These are phyloP conservation scores for Anguilla anguilla DNA, from an alignment of 2,797 vertebrate species.

Conservation along the genomic window DNA sequence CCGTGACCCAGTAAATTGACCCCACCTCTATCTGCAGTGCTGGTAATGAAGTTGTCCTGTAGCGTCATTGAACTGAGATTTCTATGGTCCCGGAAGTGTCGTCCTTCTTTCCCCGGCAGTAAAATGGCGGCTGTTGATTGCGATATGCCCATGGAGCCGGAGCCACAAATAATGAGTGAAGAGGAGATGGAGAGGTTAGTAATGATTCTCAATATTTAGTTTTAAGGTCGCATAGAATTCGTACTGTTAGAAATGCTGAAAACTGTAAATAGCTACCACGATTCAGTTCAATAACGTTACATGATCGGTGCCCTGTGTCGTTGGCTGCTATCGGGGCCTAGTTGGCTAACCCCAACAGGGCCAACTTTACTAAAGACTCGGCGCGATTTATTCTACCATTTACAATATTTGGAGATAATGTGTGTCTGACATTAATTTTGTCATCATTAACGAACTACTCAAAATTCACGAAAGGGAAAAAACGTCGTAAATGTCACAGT, in stretches of 20 bases:
- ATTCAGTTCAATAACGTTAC: not conserved
- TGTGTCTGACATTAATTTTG: not conserved
- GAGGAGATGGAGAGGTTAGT: slow-evolving; percentile 75
- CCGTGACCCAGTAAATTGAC: too few relatives aligned
- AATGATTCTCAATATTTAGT: not conserved
- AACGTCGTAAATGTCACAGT: not conserved
- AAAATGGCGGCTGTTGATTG: slow-evolving; percentile 91
- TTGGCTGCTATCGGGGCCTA: slow-evolving; percentile 15
- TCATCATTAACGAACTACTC: not conserved
- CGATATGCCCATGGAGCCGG: slow-evolving; percentile 86
- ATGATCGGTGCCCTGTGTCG: not conserved
- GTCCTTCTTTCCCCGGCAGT: slow-evolving; percentile 44
- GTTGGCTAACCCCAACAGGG: not conserved
- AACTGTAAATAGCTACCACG: not conserved
- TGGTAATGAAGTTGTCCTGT: too few relatives aligned
- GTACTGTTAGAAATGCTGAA: not conserved
- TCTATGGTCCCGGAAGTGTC: slow-evolving; percentile 61
- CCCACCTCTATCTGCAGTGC: too few relatives aligned
- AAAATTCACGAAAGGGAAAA: not conserved
- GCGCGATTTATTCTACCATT: not conserved
- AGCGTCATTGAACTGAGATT: not conserved
- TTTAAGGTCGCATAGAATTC: not conserved
- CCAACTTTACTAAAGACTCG: not conserved
- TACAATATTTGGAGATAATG: not conserved
- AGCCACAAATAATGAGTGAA: slow-evolving; percentile 57